Percentiles rank a stretch among this genome's conserved stretches.
phyloP scores from a whole-genome alignment of 2,797 vertebrate genomes.

The Toxotes lorentzi region DNA sequence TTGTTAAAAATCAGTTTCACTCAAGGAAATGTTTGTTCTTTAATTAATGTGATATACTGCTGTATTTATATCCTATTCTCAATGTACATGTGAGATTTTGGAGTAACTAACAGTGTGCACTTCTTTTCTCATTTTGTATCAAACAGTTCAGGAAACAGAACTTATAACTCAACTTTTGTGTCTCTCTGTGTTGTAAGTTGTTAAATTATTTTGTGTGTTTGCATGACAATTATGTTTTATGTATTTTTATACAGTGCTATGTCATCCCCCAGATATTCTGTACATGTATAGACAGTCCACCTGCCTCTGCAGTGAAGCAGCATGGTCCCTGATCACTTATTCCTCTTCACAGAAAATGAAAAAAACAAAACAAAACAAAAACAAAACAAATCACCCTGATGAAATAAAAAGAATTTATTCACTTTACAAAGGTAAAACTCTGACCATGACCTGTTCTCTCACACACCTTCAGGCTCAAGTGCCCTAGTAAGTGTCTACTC shows the following conservation, averaged over 20 bases:
- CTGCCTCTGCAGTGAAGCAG: conserved; percentile 21
- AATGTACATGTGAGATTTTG: conserved; percentile 25
- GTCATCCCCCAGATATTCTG: not conserved
- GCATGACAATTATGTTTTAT: conserved; percentile 51
- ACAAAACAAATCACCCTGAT: conserved; percentile 75
- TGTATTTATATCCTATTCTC: conserved; percentile 55
- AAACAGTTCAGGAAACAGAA: not conserved
- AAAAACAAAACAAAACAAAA: conserved; percentile 24
- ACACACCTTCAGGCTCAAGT: conserved; percentile 85
- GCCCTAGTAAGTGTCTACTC: conserved; percentile 80
- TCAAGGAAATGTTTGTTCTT: not conserved
- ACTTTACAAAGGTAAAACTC: conserved; percentile 93
- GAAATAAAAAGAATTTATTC: conserved; percentile 96
- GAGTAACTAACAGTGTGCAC: conserved; percentile 56
- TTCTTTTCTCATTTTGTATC: conserved; percentile 32
- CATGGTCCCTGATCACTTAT: conserved; percentile 4
- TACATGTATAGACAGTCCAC: conserved; percentile 20
- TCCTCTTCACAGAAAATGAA: conserved; percentile 12
- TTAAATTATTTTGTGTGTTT: conserved; percentile 34
- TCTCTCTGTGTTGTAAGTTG: not conserved
- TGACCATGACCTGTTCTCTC: conserved; percentile 88
- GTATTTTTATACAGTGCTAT: conserved; percentile 34
- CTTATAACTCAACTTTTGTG: conserved; percentile 21
- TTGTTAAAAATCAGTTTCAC: conserved; percentile 11
- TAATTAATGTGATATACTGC: conserved; percentile 33